Evolutionary conservation across 2,113 vertebrate species (phyloP).

Genomic region (Callaeas wilsoni): DNA sequence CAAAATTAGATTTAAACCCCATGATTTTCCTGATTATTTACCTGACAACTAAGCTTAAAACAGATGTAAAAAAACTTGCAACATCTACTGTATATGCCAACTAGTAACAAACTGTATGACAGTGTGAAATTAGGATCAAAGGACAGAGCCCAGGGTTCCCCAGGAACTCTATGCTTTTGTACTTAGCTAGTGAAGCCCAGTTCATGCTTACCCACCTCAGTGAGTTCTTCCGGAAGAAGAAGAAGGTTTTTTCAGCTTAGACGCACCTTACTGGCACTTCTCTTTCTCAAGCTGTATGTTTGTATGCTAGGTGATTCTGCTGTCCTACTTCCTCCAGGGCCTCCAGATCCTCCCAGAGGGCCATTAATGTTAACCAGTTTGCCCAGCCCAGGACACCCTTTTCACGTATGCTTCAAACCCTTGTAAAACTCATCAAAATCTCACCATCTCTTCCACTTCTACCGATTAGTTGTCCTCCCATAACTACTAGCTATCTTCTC

Average conservation of each 20-base stretch:
- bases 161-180: background rate
- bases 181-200: background rate
- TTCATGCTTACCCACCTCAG: background rate
- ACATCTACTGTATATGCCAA: background rate
- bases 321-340: background rate
- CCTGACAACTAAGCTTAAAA: background rate
- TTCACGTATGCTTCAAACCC: background rate
- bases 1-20: background rate
- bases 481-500: background rate
- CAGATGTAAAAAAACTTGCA: background rate
- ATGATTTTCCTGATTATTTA: background rate
- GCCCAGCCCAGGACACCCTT: background rate
- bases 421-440: background rate
- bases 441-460: background rate
- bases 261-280: background rate
- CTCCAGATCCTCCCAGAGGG: background rate
- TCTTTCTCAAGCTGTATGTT: background rate
- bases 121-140: background rate
- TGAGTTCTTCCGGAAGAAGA: background rate
- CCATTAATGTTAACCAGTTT: background rate
- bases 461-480: background rate
- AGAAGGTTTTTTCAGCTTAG: too few relatives aligned
- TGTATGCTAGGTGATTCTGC: background rate
- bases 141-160: background rate
- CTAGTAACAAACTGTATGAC: background rate